Evolutionary conservation across 30 jellyfish, hydroid and myxozoan species (phyloP).

Genomic region (Catostylus mosaicus): DNA sequence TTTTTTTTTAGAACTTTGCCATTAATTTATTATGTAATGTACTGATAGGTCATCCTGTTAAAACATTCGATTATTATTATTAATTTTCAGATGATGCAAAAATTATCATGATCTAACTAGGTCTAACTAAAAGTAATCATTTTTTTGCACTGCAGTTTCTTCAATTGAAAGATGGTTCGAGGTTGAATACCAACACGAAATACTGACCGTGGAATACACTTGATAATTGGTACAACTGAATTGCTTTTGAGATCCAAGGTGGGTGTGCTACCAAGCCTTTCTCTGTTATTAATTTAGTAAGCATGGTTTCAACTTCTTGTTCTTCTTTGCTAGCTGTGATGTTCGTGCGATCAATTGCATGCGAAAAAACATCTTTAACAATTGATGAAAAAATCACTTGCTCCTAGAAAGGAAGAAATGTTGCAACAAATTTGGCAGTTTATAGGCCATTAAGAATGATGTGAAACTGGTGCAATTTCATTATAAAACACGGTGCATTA

Average conservation of each 20-base stretch:
- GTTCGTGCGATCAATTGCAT: constrained; percentile 48
- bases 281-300: constrained; percentile 58
- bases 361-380: constrained; percentile 68
- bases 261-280: constrained; percentile 67
- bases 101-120: too few relatives aligned
- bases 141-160: too few relatives aligned
- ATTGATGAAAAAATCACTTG: constrained; percentile 63
- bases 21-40: too few relatives aligned
- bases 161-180: not conserved
- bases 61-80: too few relatives aligned
- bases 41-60: too few relatives aligned
- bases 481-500: too few relatives aligned
- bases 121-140: too few relatives aligned
- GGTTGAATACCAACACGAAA: not conserved
- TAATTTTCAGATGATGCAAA: too few relatives aligned
- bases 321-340: constrained; percentile 56
- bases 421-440: not conserved
- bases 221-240: constrained; percentile 74
- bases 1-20: too few relatives aligned
- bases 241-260: constrained; percentile 71
- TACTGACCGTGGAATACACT: constrained; percentile 79
- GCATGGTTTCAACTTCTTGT: constrained; percentile 29
- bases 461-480: too few relatives aligned
- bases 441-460: too few relatives aligned
- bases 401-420: constrained; percentile 47